Evolutionary conservation across 2,888 invertebrate species (phyloP).

Genomic region (Parnassius mnemosyne): DNA sequence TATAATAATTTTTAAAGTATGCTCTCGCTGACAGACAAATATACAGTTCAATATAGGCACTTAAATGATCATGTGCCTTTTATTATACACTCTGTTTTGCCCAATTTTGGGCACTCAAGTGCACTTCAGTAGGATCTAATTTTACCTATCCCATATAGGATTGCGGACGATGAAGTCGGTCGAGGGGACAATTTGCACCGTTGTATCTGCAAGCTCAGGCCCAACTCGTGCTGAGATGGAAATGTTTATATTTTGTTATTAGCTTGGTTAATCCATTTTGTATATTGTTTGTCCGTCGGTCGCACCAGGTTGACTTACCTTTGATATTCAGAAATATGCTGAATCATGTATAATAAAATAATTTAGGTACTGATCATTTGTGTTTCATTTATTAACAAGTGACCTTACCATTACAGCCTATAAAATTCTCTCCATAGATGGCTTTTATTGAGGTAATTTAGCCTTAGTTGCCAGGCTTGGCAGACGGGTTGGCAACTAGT

Average conservation of each 20-base stretch:
- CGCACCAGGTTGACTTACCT: not conserved
- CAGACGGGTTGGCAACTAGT: no score
- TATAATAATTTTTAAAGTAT: no score
- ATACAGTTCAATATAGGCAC: no score
- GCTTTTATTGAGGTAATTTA: no score
- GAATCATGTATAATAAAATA: conserved; percentile 39
- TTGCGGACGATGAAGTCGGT: not conserved
- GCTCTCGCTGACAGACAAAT: no score
- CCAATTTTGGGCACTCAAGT: conserved; percentile 1
- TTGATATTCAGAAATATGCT: conserved; percentile 27
- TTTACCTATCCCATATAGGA: conserved; percentile 3
- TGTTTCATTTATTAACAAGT: conserved; percentile 11
- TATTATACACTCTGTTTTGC: not conserved
- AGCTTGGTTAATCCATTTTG: conserved; percentile 1
- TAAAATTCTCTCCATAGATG: no score
- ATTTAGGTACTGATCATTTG: conserved; percentile 25
- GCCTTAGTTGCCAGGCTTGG: no score
- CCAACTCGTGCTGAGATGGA: no score
- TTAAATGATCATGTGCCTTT: conserved; percentile 1
- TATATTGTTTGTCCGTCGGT: conserved; percentile 2
- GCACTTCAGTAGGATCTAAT: conserved; percentile 3
- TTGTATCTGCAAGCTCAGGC: no score
- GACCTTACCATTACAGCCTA: no score
- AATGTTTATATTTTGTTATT: not conserved
- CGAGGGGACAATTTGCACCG: no score